Conservation (phyloP, 2,113 vertebrate genomes). For the Phasianus colchicus region DNA sequence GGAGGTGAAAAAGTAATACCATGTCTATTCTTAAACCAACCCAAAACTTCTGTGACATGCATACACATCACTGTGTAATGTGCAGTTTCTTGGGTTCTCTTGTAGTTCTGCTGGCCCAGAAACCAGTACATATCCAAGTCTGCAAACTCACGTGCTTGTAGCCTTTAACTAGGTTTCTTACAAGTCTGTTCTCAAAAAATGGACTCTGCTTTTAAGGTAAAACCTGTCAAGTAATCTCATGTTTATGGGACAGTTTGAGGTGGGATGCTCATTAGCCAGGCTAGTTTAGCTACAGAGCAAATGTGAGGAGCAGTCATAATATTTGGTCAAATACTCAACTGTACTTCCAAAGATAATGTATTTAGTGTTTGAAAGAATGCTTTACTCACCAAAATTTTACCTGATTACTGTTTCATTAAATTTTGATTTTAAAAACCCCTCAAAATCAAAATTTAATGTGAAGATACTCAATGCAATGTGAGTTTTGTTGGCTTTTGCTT, state of each 20-base stretch:
- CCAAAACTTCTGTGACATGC: background rate
- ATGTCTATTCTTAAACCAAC: background rate
- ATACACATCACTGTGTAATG: background rate
- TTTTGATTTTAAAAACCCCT: background rate
- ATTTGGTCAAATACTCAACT: slow-evolving; percentile 25
- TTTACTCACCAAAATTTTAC: background rate
- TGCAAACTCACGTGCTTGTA: background rate
- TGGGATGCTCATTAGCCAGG: slow-evolving; percentile 23
- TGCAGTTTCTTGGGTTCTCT: background rate
- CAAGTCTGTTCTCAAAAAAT: slow-evolving; percentile 20
- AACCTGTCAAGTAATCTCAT: background rate
- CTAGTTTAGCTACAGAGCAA: slow-evolving; percentile 34
- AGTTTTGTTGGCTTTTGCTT: background rate
- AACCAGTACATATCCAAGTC: background rate
- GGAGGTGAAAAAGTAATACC: background rate
- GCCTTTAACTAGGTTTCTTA: slow-evolving; percentile 24
- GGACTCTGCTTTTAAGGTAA: slow-evolving; percentile 10
- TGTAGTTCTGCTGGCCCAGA: background rate
- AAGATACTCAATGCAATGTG: background rate
- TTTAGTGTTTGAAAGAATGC: background rate
- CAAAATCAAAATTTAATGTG: background rate
- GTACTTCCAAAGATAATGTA: slow-evolving; percentile 15
- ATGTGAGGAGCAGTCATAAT: background rate
- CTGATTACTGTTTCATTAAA: background rate
- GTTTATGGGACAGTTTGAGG: background rate